Evolutionary conservation across 2,797 vertebrate species (phyloP).

Genomic region (Gallinago solitaria): DNA sequence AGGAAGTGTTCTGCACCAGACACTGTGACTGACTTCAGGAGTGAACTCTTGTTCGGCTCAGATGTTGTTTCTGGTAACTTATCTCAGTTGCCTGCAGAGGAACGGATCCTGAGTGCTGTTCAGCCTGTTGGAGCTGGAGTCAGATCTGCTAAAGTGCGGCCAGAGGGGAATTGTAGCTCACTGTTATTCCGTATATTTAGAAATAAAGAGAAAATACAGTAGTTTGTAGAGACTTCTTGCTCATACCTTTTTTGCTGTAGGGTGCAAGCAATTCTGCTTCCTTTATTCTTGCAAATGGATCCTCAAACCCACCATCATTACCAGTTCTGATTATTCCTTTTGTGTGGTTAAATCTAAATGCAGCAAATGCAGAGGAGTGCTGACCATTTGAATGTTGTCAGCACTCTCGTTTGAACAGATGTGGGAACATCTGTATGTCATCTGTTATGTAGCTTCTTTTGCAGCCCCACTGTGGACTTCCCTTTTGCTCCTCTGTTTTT

Average conservation of each 20-base stretch:
- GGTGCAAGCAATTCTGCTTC: background rate
- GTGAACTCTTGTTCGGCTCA: background rate
- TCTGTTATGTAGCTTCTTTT: background rate
- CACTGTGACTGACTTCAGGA: background rate
- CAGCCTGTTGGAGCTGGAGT: background rate
- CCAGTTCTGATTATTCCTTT: background rate
- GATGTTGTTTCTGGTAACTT: background rate
- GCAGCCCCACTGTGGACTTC: background rate
- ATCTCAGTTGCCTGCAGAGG: background rate
- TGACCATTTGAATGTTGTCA: background rate
- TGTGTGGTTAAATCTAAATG: background rate
- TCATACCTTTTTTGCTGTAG: background rate
- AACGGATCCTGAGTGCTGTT: background rate
- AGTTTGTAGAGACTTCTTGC: background rate
- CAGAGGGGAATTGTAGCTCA: accelerated
- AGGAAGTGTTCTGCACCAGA: background rate
- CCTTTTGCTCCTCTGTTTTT: background rate
- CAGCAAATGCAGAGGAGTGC: background rate
- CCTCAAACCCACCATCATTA: background rate
- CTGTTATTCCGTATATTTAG: background rate
- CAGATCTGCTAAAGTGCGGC: background rate
- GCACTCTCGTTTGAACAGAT: background rate
- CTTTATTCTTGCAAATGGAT: background rate
- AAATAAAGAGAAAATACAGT: background rate
- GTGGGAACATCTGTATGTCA: background rate